phyloP scores from a whole-genome alignment of 2,888 invertebrate genomes.

The Lymantria monacha region DNA sequence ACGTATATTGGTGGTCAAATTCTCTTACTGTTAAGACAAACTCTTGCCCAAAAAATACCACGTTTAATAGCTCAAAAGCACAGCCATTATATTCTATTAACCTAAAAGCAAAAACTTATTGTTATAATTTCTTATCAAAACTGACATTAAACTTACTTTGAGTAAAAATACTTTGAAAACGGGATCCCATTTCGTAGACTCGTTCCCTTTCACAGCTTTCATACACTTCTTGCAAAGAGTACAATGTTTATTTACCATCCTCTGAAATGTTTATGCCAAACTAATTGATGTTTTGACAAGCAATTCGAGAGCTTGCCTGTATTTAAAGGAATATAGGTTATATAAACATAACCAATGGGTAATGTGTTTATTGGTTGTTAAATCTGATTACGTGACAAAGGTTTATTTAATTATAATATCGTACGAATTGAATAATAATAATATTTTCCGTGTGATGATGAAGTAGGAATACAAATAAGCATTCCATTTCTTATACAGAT shows the following conservation, averaged over 20 bases:
- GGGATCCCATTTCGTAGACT: not conserved
- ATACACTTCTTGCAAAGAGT: not conserved
- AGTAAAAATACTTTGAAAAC: not conserved
- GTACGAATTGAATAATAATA: not conserved
- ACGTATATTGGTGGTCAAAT: too few relatives aligned
- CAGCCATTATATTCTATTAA: too few relatives aligned
- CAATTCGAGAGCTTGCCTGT: constrained; percentile 8
- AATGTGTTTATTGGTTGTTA: constrained; percentile 8
- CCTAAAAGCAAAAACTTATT: too few relatives aligned
- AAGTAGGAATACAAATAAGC: too few relatives aligned
- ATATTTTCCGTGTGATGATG: too few relatives aligned
- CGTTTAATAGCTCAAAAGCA: too few relatives aligned
- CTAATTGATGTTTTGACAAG: constrained; percentile 27
- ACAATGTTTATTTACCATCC: constrained; percentile 14
- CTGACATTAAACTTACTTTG: not conserved
- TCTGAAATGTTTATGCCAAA: constrained; percentile 8
- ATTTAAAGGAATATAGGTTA: constrained; percentile 6
- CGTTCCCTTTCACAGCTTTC: not conserved
- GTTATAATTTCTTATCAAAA: too few relatives aligned
- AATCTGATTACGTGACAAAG: constrained; percentile 8
- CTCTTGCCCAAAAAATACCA: too few relatives aligned
- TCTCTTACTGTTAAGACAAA: too few relatives aligned
- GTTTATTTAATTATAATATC: constrained; percentile 11
- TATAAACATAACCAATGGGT: not conserved
- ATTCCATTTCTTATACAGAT: too few relatives aligned